A percentile compares a stretch with the other conserved stretches of the same genome.
phyloP scores from a whole-genome alignment of 2,888 invertebrate species.

The Drosophila subquinaria region DNA sequence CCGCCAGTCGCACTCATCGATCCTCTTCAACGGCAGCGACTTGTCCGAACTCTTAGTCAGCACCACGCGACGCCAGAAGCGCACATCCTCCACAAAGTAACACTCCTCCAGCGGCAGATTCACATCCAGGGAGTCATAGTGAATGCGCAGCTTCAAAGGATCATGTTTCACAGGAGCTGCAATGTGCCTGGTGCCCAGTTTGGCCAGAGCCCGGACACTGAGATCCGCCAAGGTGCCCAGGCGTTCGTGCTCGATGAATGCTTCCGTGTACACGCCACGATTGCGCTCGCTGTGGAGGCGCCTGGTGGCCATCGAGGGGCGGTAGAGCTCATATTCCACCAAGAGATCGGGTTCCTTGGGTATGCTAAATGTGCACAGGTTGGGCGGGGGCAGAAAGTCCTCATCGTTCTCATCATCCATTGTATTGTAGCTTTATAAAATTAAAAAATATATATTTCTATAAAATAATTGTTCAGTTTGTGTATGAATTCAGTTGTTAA shows the following conservation, averaged over 20 bases:
- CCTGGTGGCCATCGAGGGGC: constrained; percentile 53
- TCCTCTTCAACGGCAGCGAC: constrained; percentile 53
- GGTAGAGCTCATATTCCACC: constrained; percentile 65
- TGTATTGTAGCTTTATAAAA: constrained; percentile 17
- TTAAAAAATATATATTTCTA: neutral
- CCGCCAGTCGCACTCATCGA: constrained; percentile 71
- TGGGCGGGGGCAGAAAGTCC: constrained; percentile 47
- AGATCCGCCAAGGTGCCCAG: constrained; percentile 73
- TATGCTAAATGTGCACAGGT: constrained; percentile 59
- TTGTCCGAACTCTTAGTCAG: constrained; percentile 67
- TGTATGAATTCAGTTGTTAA: neutral
- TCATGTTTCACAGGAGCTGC: constrained; percentile 36
- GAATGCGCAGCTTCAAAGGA: constrained; percentile 62
- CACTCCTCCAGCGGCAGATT: constrained; percentile 75
- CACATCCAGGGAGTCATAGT: constrained; percentile 73
- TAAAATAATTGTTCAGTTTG: neutral
- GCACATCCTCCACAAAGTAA: constrained; percentile 69
- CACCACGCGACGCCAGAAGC: constrained; percentile 81
- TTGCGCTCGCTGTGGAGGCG: constrained; percentile 66
- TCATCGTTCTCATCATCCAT: constrained; percentile 59
- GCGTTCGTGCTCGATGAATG: constrained; percentile 63
- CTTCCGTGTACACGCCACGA: constrained; percentile 72
- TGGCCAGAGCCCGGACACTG: constrained; percentile 69
- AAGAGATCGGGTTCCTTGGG: constrained; percentile 70
- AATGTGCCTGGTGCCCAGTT: constrained; percentile 49